Percentiles rank a stretch among this genome's conserved stretches.
These are phyloP conservation scores for Cryptoblepharus egeriae DNA, from an alignment of 2,797 vertebrate species.

Conservation along the genomic window DNA sequence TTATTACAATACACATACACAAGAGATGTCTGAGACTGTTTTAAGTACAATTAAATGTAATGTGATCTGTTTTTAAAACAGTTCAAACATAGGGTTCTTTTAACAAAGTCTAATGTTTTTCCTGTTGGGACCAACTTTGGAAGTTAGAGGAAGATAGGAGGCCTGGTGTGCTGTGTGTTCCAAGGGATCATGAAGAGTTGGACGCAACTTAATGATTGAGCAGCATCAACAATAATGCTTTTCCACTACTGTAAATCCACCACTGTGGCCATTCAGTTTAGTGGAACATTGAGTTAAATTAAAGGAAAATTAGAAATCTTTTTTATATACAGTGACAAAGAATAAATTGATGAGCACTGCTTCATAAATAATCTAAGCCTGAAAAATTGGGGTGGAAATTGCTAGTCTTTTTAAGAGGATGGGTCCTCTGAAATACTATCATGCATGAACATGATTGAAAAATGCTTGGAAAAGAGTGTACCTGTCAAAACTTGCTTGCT, in stretches of 20 bases:
- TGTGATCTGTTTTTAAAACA: not conserved
- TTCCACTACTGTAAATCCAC: too few species aligned
- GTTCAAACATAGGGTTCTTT: not conserved
- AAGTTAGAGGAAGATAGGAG: too few species aligned
- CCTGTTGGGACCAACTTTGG: too few species aligned
- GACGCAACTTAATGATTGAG: too few species aligned
- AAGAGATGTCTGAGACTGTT: not conserved
- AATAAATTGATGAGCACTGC: not conserved
- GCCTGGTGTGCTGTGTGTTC: too few species aligned
- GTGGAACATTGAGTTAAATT: not conserved
- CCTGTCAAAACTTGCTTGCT: slow-evolving; percentile 2
- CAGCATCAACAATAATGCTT: too few species aligned
- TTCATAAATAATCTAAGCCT: not conserved
- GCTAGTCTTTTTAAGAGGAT: not conserved
- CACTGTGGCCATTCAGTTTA: not conserved
- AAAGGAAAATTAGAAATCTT: not conserved
- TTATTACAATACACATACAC: not conserved
- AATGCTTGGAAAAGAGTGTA: not conserved
- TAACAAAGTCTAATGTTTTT: not conserved
- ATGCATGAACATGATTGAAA: not conserved
- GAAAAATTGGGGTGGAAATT: not conserved
- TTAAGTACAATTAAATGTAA: not conserved
- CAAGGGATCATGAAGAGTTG: too few species aligned
- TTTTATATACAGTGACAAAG: not conserved
- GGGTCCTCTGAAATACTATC: not conserved